A percentile compares a stretch with the other conserved stretches of the same genome.
phyloP scores from a whole-genome alignment of 2,797 vertebrate genomes.

The Anabacerthia variegaticeps region DNA sequence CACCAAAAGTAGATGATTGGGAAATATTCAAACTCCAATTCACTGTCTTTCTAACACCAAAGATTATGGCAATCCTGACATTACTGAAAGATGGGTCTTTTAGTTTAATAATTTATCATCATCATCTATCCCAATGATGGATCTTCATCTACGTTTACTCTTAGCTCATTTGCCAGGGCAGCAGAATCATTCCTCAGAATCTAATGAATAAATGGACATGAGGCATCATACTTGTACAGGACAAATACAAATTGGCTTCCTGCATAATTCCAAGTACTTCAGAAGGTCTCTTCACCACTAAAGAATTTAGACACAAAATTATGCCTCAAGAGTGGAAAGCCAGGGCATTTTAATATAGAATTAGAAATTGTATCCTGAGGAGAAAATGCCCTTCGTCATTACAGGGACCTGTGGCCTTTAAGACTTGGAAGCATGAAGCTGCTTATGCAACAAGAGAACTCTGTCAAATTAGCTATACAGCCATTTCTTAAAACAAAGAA shows the following conservation, averaged over 20 bases:
- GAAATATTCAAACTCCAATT: neutral
- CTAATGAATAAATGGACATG: neutral
- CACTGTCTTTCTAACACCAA: neutral
- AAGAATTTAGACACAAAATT: neutral
- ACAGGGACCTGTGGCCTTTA: neutral
- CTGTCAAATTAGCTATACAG: neutral
- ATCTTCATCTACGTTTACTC: neutral
- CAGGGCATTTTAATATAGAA: neutral
- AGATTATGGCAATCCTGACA: neutral
- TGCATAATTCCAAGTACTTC: neutral
- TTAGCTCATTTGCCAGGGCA: neutral
- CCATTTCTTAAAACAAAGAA: neutral
- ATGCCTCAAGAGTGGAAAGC: neutral
- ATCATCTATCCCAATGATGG: rapidly evolving
- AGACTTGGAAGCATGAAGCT: neutral
- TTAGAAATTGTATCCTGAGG: neutral
- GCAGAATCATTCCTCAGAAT: neutral
- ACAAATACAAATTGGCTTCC: neutral
- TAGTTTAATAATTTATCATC: neutral
- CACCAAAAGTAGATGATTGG: neutral
- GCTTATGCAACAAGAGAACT: neutral
- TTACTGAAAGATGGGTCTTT: neutral
- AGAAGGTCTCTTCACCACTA: neutral
- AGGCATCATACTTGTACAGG: neutral
- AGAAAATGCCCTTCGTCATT: neutral